Percentiles rank a stretch among this genome's conserved stretches.
Evolutionary conservation across 2,888 invertebrate genomes (phyloP).

Genomic region (Periphyllus acericola): DNA sequence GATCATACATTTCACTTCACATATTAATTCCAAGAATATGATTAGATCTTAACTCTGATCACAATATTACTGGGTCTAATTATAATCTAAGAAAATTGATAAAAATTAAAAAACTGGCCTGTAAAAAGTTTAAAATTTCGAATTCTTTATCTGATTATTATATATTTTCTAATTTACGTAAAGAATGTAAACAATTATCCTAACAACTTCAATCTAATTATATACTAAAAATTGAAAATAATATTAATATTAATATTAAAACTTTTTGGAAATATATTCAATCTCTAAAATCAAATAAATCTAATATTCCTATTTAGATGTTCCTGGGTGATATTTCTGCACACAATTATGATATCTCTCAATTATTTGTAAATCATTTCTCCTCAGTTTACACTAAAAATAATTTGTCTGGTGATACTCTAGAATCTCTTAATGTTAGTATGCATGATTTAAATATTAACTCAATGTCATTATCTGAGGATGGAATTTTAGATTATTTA

Average conservation of each 20-base stretch:
- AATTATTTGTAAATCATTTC: not conserved
- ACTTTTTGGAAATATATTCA: no score
- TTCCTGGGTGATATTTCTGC: no score
- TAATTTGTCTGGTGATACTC: not conserved
- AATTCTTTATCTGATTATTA: not conserved
- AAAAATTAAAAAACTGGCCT: no score
- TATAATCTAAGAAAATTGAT: not conserved
- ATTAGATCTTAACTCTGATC: not conserved
- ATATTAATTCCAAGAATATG: not conserved
- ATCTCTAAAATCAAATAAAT: constrained; percentile 4
- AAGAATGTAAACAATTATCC: not conserved
- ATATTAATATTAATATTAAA: no score
- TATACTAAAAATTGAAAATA: not conserved
- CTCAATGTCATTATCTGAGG: not conserved
- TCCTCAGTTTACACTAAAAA: not conserved
- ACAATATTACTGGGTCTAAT: not conserved
- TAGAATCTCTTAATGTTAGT: constrained; percentile 19
- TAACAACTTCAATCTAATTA: not conserved
- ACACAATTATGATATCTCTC: no score
- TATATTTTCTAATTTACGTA: constrained; percentile 12
- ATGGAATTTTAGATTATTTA: constrained; percentile 3
- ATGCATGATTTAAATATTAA: constrained; percentile 20
- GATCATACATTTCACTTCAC: not conserved
- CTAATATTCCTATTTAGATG: not conserved
- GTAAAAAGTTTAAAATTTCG: not conserved